These are phyloP conservation scores for Prunella fulvescens DNA, from an alignment of 2,113 vertebrate species.

Conservation along the genomic window DNA sequence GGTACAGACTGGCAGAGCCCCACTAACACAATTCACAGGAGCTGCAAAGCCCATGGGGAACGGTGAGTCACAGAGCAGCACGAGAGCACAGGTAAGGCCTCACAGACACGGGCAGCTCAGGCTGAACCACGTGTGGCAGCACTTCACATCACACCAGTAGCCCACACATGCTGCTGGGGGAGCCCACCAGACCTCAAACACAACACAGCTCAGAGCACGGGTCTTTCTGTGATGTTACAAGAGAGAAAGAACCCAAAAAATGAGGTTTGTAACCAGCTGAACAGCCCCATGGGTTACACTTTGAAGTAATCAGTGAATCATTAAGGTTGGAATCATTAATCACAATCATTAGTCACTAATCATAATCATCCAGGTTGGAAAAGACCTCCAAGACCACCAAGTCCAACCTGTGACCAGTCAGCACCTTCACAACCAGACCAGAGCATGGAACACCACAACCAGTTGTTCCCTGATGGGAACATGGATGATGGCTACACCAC, in stretches of 20 bases:
- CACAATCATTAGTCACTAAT: neutral
- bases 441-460: neutral
- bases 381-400: neutral
- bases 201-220: fast-evolving
- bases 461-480: neutral
- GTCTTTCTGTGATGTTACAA: neutral
- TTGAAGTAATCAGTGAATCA: neutral
- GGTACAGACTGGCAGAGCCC: neutral
- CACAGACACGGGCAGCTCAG: neutral
- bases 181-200: neutral
- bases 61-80: neutral
- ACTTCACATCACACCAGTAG: neutral
- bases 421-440: neutral
- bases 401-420: neutral
- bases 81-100: neutral
- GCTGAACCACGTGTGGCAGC: neutral
- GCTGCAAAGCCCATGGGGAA: neutral
- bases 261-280: neutral
- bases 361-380: neutral
- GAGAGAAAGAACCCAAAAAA: neutral
- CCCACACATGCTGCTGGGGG: neutral
- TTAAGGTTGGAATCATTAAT: neutral
- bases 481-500: neutral
- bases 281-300: neutral
- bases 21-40: neutral